Percentiles rank a stretch among this genome's conserved stretches.
phyloP scores from a whole-genome alignment of 2,113 vertebrate species.

The Bambusicola thoracicus region DNA sequence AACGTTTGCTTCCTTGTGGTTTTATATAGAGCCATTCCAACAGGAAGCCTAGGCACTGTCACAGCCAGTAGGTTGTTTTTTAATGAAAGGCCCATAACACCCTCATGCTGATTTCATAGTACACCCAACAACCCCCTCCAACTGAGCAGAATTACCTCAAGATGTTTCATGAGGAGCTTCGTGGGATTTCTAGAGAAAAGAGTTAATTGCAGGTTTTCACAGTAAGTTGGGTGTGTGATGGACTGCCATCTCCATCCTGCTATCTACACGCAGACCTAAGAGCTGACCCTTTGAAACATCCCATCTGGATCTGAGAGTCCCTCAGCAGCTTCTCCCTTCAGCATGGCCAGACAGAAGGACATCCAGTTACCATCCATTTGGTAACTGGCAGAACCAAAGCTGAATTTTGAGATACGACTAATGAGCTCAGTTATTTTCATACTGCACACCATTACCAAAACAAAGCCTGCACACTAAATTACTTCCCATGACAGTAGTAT shows the following conservation, averaged over 20 bases:
- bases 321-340: background rate
- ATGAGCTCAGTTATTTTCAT: background rate
- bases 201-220: background rate
- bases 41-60: slow-evolving; percentile 16
- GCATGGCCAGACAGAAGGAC: background rate
- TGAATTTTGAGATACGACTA: background rate
- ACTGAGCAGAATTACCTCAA: background rate
- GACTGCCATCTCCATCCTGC: background rate
- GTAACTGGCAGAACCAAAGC: background rate
- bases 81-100: background rate
- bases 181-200: background rate
- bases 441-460: background rate
- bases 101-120: background rate
- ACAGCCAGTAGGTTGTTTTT: fast-evolving
- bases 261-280: background rate
- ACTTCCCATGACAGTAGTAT: background rate
- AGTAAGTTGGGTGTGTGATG: background rate
- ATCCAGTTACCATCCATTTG: no score
- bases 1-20: slow-evolving; percentile 30
- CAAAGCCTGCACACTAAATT: background rate
- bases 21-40: background rate
- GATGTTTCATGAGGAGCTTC: background rate
- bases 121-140: background rate
- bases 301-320: background rate
- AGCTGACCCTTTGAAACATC: background rate